Conservation (phyloP, 2,888 invertebrate genomes). For the Drepanosiphum platanoidis region DNA sequence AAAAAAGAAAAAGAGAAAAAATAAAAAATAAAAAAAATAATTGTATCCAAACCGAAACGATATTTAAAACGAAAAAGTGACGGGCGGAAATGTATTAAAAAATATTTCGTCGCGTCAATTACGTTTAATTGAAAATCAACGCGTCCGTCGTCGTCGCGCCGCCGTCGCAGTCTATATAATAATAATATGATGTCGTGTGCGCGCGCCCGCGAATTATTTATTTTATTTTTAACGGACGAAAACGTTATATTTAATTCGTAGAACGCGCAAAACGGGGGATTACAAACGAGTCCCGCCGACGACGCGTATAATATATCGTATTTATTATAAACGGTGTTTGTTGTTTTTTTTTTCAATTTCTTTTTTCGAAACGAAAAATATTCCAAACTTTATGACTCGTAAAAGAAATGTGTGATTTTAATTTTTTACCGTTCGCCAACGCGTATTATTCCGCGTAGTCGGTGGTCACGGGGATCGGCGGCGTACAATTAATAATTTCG, state of each 20-base stretch:
- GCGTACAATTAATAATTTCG: too few relatives aligned
- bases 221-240: neutral
- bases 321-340: too few relatives aligned
- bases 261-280: neutral
- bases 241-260: neutral
- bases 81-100: constrained; percentile 17
- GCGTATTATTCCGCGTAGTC: too few relatives aligned
- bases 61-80: constrained; percentile 27
- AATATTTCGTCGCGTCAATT: constrained; percentile 22
- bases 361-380: neutral
- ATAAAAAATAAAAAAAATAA: constrained; percentile 31
- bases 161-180: too few relatives aligned
- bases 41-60: constrained; percentile 28
- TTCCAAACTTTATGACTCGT: neutral
- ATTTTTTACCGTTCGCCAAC: too few relatives aligned
- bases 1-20: constrained; percentile 18
- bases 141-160: too few relatives aligned
- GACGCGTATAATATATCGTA: too few relatives aligned
- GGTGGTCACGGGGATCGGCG: too few relatives aligned
- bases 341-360: neutral
- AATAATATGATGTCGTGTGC: too few relatives aligned
- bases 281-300: too few relatives aligned
- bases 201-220: too few relatives aligned
- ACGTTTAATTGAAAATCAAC: constrained; percentile 20
- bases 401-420: neutral